These are phyloP conservation scores for Mionectes olivaceus DNA, from an alignment of 2,797 vertebrate species.

Conservation along the genomic window DNA sequence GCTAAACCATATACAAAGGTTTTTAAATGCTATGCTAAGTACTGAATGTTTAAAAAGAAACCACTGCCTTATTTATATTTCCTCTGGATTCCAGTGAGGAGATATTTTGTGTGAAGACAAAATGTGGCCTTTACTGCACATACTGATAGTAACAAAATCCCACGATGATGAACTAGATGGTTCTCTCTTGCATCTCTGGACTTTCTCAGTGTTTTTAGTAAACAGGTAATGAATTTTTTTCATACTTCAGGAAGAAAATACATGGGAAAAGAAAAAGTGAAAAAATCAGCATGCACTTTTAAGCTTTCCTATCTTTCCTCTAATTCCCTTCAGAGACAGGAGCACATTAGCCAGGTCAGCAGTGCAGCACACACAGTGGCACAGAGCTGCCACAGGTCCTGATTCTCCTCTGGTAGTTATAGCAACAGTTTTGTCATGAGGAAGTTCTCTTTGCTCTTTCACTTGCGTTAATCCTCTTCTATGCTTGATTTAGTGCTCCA, in stretches of 20 bases:
- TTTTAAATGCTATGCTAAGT: not conserved
- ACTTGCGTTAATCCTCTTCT: not conserved
- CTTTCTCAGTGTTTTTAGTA: not conserved
- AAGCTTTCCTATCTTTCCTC: not conserved
- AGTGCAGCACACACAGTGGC: not conserved
- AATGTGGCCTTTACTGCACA: rapidly evolving
- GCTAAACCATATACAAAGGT: not conserved
- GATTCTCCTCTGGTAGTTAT: not conserved
- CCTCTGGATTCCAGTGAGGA: not conserved
- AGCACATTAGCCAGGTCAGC: not conserved
- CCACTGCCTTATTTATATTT: not conserved
- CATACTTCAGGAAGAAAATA: not conserved
- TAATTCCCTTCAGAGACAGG: not conserved
- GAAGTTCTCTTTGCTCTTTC: not conserved
- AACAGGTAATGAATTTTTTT: not conserved
- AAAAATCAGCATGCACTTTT: not conserved
- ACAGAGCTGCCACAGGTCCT: not conserved
- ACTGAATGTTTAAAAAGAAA: not conserved
- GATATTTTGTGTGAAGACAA: not conserved
- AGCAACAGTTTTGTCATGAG: not conserved
- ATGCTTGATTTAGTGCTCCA: not conserved
- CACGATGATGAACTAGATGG: not conserved
- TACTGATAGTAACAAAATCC: not conserved
- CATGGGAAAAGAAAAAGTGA: not conserved
- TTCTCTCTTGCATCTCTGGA: not conserved